These are phyloP conservation scores for Toxostoma redivivum DNA, from an alignment of 2,113 vertebrate genomes.

Conservation along the genomic window DNA sequence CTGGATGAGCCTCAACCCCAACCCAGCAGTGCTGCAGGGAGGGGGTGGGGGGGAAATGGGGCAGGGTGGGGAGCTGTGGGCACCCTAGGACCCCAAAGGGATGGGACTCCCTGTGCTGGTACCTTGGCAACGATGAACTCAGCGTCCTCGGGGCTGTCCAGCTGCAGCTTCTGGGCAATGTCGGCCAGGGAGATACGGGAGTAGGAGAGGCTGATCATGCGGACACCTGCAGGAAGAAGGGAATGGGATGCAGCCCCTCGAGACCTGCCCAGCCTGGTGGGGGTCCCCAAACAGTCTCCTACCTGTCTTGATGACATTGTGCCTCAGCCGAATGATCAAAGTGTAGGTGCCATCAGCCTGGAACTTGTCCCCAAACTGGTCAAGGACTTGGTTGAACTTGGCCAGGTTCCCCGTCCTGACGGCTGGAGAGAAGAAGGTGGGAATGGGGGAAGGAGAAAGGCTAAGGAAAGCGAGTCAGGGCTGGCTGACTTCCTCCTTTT, in stretches of 20 bases:
- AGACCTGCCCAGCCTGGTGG: accelerated
- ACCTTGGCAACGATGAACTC: constrained; percentile 99
- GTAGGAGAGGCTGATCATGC: constrained; percentile 98
- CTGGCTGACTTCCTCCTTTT: background rate
- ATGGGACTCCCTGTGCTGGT: background rate
- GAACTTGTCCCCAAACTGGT: constrained; percentile 98
- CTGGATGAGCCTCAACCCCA: background rate
- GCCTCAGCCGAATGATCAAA: constrained; percentile 94
- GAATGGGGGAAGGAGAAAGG: background rate
- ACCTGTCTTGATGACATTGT: constrained; percentile 99
- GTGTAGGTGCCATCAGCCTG: constrained; percentile 96
- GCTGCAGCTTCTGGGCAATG: constrained; percentile 95
- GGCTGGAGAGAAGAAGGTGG: constrained; percentile 60
- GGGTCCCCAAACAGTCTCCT: background rate
- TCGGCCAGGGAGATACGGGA: constrained; percentile 95
- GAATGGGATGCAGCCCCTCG: background rate
- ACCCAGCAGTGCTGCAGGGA: accelerated
- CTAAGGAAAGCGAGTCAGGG: background rate
- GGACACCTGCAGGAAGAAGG: constrained; percentile 77
- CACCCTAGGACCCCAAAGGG: background rate
- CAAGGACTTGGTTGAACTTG: constrained; percentile 95
- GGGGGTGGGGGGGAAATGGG: accelerated
- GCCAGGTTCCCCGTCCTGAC: constrained; percentile 93
- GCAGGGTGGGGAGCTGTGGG: background rate
- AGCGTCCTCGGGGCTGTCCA: constrained; percentile 94